Evolutionary conservation across 2,113 vertebrate species (phyloP).

Genomic region (Vulpes vulpes): DNA sequence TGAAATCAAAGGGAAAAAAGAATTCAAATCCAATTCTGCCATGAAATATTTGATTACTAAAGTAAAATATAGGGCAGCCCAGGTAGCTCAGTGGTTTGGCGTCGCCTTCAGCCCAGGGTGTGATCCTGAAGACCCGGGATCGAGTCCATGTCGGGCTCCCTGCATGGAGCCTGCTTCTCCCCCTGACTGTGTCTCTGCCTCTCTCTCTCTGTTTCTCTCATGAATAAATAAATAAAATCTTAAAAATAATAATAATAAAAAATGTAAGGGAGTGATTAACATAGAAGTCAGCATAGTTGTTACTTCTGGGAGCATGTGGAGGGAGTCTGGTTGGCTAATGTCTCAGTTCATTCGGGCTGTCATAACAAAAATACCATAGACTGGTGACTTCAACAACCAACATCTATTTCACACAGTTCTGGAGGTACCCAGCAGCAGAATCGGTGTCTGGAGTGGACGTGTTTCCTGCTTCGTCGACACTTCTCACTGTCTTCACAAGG

Average conservation of each 20-base stretch:
- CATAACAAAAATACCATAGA: background rate
- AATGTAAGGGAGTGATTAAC: background rate
- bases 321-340: background rate
- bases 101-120: no score
- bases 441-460: background rate
- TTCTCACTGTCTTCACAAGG: background rate
- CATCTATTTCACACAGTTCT: background rate
- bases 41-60: background rate
- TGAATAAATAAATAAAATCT: no score
- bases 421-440: background rate
- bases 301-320: background rate
- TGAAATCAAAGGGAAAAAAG: background rate
- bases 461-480: background rate
- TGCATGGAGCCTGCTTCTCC: no score
- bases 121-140: no score
- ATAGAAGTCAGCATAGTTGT: background rate
- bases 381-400: background rate
- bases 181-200: no score
- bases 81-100: no score
- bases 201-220: no score
- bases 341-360: background rate
- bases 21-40: background rate
- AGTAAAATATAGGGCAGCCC: background rate
- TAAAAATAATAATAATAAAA: background rate
- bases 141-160: no score